phyloP scores from a whole-genome alignment of 2,888 invertebrate species.

The Melangyna quadrimaculata region DNA sequence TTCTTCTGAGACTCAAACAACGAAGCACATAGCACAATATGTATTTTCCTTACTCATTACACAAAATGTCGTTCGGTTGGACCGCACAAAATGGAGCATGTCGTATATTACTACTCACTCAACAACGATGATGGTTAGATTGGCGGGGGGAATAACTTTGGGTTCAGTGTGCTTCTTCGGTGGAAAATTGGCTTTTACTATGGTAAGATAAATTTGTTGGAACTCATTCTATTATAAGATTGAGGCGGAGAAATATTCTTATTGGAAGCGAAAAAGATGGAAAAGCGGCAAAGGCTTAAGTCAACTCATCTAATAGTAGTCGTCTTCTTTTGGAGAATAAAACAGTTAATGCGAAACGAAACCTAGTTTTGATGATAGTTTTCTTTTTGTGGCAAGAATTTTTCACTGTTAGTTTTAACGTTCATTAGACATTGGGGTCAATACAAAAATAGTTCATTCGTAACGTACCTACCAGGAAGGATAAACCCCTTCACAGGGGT shows the following conservation, averaged over 20 bases:
- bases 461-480: too few species aligned
- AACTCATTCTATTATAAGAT: constrained; percentile 33
- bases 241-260: constrained; percentile 16
- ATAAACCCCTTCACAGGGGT: too few species aligned
- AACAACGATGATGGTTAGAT: not conserved
- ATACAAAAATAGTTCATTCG: too few species aligned
- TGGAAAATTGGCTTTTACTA: constrained; percentile 31
- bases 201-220: constrained; percentile 41
- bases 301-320: too few species aligned
- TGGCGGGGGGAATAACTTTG: not conserved
- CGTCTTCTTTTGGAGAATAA: not conserved
- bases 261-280: constrained; percentile 55
- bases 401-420: too few species aligned
- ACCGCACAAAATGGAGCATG: constrained; percentile 13
- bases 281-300: not conserved
- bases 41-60: constrained; percentile 52
- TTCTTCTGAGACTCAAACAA: constrained; percentile 46
- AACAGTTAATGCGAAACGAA: not conserved
- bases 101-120: not conserved
- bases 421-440: too few species aligned
- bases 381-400: too few species aligned
- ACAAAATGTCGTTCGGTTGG: constrained; percentile 49
- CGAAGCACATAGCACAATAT: not conserved
- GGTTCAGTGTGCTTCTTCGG: not conserved
- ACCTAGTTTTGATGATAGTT: too few species aligned